Conservation (phyloP, 2,888 invertebrate genomes). For the Apodemia hepburni region DNA sequence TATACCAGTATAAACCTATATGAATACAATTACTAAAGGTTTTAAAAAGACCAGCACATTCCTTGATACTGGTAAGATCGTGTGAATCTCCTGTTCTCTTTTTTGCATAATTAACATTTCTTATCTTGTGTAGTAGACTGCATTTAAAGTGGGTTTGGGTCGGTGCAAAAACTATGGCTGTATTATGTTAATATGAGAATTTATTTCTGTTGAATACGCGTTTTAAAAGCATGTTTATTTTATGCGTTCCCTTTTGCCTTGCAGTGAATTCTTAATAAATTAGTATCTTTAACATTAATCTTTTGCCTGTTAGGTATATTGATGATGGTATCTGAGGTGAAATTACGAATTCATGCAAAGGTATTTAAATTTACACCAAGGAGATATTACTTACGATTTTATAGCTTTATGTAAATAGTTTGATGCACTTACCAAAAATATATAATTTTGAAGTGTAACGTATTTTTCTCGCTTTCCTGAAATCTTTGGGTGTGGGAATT, state of each 20-base stretch:
- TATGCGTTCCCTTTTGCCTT: conserved; percentile 20
- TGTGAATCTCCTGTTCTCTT: conserved; percentile 27
- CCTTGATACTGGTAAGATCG: conserved; percentile 14
- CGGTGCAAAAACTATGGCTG: conserved; percentile 25
- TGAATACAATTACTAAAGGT: no score
- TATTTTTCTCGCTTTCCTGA: no score
- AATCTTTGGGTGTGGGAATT: no score
- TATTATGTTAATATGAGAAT: conserved; percentile 32
- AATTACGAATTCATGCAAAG: neutral
- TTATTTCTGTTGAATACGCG: conserved; percentile 27
- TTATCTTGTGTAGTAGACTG: conserved; percentile 30
- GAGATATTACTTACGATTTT: no score
- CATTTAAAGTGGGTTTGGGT: conserved; percentile 32
- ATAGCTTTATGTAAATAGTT: no score
- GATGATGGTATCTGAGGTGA: neutral
- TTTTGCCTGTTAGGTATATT: conserved; percentile 10
- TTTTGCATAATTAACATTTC: conserved; percentile 28
- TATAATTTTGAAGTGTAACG: no score
- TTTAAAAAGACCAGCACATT: conserved; percentile 1
- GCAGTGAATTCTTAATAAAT: conserved; percentile 7
- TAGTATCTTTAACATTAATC: conserved; percentile 10
- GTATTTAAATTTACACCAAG: neutral
- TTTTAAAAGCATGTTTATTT: conserved; percentile 23
- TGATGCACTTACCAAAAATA: no score
- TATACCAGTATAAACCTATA: no score